Conservation (phyloP, 1,140 invertebrate species). For the Platyscapa corneri region DNA sequence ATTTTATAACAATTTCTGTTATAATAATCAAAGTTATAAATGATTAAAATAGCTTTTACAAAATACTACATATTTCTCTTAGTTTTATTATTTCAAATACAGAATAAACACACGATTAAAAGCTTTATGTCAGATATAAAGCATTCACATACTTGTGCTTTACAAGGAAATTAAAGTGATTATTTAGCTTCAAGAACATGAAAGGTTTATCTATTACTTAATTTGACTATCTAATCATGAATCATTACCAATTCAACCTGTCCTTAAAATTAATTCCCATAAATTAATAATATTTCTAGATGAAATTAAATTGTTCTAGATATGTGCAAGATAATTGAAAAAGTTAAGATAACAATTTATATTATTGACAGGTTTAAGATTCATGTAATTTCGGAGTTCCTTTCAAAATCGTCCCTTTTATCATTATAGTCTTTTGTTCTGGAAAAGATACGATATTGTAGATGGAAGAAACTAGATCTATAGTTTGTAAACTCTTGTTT, state of each 20-base stretch:
- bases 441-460: not conserved
- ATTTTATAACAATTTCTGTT: no score
- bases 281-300: not conserved
- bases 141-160: not conserved
- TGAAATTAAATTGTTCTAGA: not conserved
- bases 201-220: not conserved
- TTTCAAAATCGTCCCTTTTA: not conserved
- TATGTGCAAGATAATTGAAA: not conserved
- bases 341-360: not conserved
- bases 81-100: not conserved
- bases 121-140: not conserved
- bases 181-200: not conserved
- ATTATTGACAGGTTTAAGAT: not conserved
- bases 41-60: not conserved
- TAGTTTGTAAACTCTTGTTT: not conserved
- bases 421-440: conserved; percentile 1
- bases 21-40: no score
- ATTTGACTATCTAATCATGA: not conserved
- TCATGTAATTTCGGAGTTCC: not conserved
- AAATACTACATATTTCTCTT: not conserved
- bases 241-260: not conserved
- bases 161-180: not conserved
- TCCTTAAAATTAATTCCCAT: not conserved
- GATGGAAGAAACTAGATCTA: not conserved
- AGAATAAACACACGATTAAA: not conserved